Conservation (phyloP, 2,888 invertebrate species). For the Meganola albula region DNA sequence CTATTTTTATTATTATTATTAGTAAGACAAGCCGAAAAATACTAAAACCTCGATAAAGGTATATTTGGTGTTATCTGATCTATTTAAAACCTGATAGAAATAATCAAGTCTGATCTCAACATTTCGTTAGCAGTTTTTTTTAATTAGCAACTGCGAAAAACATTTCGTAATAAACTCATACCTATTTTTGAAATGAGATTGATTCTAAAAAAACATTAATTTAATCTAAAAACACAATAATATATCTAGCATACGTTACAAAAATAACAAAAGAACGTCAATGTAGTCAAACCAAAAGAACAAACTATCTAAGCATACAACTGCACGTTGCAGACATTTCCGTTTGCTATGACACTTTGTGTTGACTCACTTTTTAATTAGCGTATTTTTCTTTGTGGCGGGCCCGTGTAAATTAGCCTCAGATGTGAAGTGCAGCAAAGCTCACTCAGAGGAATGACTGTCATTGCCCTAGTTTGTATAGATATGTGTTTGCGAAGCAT, state of each 20-base stretch:
- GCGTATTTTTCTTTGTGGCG: slow-evolving; percentile 71
- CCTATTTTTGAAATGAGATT: too few species aligned
- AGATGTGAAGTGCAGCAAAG: slow-evolving; percentile 52
- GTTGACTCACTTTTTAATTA: slow-evolving; percentile 73
- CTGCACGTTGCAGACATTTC: slow-evolving; percentile 32
- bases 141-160: too few species aligned
- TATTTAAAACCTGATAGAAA: too few species aligned
- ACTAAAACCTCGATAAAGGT: too few species aligned
- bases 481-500: slow-evolving; percentile 37
- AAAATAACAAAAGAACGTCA: slow-evolving; percentile 21
- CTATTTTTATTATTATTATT: too few species aligned
- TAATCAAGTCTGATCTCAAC: too few species aligned
- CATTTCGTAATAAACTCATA: too few species aligned
- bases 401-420: slow-evolving; percentile 66
- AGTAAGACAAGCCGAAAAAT: too few species aligned
- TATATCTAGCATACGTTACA: slow-evolving; percentile 15
- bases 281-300: slow-evolving; percentile 33
- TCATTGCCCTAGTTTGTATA: slow-evolving; percentile 43
- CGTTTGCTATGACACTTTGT: slow-evolving; percentile 66
- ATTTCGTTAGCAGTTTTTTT: too few species aligned
- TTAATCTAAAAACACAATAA: slow-evolving; percentile 2
- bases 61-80: too few species aligned
- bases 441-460: slow-evolving; percentile 31
- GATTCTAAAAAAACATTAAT: slow-evolving; percentile 2
- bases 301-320: slow-evolving; percentile 29